Conservation (phyloP, 2,888 invertebrate species). For the Caenorhabditis uteleia region DNA sequence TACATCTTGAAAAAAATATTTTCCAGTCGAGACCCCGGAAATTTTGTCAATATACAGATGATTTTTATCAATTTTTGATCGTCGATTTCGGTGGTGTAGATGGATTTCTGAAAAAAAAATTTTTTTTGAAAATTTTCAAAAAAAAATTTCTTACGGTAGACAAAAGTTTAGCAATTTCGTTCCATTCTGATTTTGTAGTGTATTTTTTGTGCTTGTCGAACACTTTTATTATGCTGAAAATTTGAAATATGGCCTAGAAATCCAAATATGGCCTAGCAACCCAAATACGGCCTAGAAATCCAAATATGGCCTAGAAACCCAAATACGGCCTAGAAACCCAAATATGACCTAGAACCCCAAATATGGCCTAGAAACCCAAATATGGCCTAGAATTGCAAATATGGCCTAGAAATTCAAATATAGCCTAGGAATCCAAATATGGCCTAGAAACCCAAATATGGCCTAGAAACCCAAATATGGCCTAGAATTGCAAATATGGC, state of each 20-base stretch:
- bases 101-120: constrained; percentile 11
- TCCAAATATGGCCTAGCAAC: neutral
- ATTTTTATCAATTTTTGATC: constrained; percentile 34
- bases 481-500: too few relatives aligned
- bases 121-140: neutral
- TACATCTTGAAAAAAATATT: constrained; percentile 30
- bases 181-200: constrained; percentile 23
- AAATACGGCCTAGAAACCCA: too few relatives aligned
- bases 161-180: constrained; percentile 17
- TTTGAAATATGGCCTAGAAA: constrained; percentile 1
- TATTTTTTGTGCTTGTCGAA: constrained; percentile 31
- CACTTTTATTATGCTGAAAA: constrained; percentile 28
- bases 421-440: too few relatives aligned
- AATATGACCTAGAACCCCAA: too few relatives aligned
- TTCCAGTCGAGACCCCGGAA: constrained; percentile 22
- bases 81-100: constrained; percentile 23
- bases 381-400: too few relatives aligned
- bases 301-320: too few relatives aligned
- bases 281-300: neutral
- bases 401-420: too few relatives aligned
- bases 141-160: constrained; percentile 7
- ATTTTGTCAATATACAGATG: constrained; percentile 32
- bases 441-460: too few relatives aligned
- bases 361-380: too few relatives aligned
- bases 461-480: too few relatives aligned